A percentile compares a stretch with the other conserved stretches of the same genome.
phyloP scores from a whole-genome alignment of 2,113 vertebrate genomes.

The Lathamus discolor region DNA sequence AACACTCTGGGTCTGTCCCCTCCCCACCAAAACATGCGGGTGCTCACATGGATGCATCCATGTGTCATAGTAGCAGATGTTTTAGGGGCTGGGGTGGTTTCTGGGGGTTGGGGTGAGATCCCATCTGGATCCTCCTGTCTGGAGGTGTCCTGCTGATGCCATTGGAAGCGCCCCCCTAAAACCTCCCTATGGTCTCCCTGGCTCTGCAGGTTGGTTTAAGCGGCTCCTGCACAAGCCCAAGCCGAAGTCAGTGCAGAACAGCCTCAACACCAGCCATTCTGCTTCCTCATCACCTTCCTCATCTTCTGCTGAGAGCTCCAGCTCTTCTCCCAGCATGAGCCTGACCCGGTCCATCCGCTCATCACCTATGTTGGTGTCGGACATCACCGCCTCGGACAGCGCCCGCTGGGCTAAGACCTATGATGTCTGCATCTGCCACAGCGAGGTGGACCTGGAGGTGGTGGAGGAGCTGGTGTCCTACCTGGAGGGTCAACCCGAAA shows the following conservation, averaged over 20 bases:
- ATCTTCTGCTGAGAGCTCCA: not conserved
- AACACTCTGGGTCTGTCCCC: not conserved
- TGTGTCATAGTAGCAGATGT: not conserved
- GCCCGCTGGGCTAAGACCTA: constrained; percentile 79
- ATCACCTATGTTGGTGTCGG: accelerated
- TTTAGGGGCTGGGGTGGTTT: not conserved
- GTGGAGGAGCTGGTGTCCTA: constrained; percentile 80
- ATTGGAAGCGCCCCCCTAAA: not conserved
- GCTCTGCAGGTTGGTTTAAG: constrained; percentile 72
- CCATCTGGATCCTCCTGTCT: not conserved
- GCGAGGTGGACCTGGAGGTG: constrained; percentile 71
- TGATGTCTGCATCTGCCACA: constrained; percentile 87
- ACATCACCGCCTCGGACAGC: not conserved
- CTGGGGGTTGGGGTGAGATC: not conserved
- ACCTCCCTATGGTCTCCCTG: not conserved
- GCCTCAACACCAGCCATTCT: not conserved
- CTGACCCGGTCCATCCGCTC: not conserved
- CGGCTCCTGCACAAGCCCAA: constrained; percentile 58
- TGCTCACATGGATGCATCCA: not conserved
- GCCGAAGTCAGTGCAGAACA: not conserved
- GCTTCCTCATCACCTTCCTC: not conserved
- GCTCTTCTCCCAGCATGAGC: not conserved
- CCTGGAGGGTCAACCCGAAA: constrained; percentile 72
- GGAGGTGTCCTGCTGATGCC: not conserved
- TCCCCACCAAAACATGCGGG: accelerated